Evolutionary conservation across 1,140 invertebrate species (phyloP).

Genomic region (Teleopsis dalmanni): DNA sequence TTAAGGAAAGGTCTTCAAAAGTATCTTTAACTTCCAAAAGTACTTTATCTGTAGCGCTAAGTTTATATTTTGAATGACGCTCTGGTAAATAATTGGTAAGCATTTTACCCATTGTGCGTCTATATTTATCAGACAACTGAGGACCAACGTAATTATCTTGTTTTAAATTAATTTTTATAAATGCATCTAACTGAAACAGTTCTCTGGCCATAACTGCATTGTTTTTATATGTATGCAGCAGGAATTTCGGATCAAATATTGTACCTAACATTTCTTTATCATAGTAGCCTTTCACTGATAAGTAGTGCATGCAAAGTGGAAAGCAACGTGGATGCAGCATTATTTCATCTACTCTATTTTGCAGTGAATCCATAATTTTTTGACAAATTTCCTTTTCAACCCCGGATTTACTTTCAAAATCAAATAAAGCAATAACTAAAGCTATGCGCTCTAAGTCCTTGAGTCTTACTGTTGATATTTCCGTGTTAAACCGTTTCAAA

Average conservation of each 20-base stretch:
- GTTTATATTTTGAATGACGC: constrained; percentile 39
- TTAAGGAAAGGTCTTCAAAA: constrained; percentile 23
- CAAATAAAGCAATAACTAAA: constrained; percentile 47
- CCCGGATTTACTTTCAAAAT: constrained; percentile 40
- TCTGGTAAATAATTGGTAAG: constrained; percentile 45
- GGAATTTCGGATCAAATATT: constrained; percentile 43
- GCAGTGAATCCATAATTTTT: constrained; percentile 45
- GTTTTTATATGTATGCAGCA: constrained; percentile 39
- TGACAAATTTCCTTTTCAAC: constrained; percentile 43
- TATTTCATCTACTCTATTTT: constrained; percentile 45
- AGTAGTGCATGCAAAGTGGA: constrained; percentile 45
- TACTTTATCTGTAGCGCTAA: constrained; percentile 43
- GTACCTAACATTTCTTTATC: constrained; percentile 47
- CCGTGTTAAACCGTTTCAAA: constrained; percentile 35
- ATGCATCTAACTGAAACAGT: constrained; percentile 49
- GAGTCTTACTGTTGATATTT: constrained; percentile 43
- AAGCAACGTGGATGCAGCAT: constrained; percentile 42
- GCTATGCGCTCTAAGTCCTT: constrained; percentile 59
- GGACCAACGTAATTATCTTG: constrained; percentile 47
- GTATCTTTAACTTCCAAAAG: constrained; percentile 44
- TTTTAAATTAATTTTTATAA: constrained; percentile 50
- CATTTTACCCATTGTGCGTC: constrained; percentile 44
- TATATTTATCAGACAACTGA: constrained; percentile 38
- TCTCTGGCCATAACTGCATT: constrained; percentile 38
- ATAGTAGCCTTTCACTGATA: constrained; percentile 46